Evolutionary conservation across 1,140 invertebrate species (phyloP).

Genomic region (Sitobion miscanthi): DNA sequence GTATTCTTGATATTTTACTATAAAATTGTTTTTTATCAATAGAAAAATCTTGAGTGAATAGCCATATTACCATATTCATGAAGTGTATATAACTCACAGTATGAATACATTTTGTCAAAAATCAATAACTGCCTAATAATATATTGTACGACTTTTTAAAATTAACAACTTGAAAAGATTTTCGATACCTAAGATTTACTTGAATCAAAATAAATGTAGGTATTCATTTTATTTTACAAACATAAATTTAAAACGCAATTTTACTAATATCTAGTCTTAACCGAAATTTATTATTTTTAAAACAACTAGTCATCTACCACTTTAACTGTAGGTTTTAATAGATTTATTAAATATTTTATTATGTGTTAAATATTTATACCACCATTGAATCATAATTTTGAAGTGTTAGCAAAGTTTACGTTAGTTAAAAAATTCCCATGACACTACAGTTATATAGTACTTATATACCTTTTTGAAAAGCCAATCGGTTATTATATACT

Average conservation of each 20-base stretch:
- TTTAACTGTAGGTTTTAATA: neutral
- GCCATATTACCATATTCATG: neutral
- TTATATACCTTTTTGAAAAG: neutral
- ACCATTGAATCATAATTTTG: neutral
- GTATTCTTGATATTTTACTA: neutral
- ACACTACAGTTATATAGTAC: neutral
- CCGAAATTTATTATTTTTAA: neutral
- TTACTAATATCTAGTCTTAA: neutral
- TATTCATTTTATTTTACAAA: neutral
- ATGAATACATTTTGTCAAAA: neutral
- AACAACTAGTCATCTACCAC: neutral
- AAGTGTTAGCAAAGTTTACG: conserved; percentile 39
- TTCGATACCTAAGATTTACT: neutral
- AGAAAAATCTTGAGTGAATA: neutral
- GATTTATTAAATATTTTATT: conserved; percentile 16
- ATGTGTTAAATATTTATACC: conserved; percentile 14
- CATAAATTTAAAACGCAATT: neutral
- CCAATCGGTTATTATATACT: neutral
- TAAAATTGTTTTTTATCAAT: neutral
- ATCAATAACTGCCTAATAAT: neutral
- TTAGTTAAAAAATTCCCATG: conserved; percentile 29
- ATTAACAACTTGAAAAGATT: neutral
- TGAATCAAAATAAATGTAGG: neutral
- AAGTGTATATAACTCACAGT: neutral
- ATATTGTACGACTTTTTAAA: neutral